Evolutionary conservation across 2,797 vertebrate species (phyloP).

Genomic region (Xenentodon cancila): DNA sequence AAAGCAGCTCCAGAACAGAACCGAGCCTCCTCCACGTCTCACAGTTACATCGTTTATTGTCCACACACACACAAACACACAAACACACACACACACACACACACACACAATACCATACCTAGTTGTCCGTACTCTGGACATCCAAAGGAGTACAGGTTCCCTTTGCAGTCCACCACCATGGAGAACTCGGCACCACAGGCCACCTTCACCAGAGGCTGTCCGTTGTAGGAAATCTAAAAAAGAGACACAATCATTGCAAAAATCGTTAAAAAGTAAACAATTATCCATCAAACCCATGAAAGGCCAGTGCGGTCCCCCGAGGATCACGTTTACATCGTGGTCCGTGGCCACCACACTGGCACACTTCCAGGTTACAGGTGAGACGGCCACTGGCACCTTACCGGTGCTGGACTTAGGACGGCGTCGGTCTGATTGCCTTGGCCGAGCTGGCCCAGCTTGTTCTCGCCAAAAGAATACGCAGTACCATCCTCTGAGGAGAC

Average conservation of each 20-base stretch:
- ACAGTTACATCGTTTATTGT: too few species aligned
- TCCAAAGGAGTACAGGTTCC: conserved; percentile 96
- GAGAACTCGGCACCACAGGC: conserved; percentile 96
- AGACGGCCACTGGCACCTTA: conserved; percentile 53
- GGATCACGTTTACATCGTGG: too few species aligned
- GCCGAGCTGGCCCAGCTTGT: conserved; percentile 95
- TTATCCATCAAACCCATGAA: too few species aligned
- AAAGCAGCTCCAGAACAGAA: too few species aligned
- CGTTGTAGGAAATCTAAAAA: conserved; percentile 93
- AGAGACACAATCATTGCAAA: not conserved
- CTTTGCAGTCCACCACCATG: conserved; percentile 98
- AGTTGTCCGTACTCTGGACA: conserved; percentile 96
- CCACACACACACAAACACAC: not conserved
- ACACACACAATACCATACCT: conserved; percentile 74
- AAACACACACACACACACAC: not conserved
- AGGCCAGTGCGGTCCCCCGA: too few species aligned
- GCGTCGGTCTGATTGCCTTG: conserved; percentile 96
- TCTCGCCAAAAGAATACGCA: conserved; percentile 93
- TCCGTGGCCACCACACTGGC: too few species aligned
- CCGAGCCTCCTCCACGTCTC: too few species aligned
- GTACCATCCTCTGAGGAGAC: conserved; percentile 86
- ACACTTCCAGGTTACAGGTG: not conserved
- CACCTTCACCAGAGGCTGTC: conserved; percentile 94
- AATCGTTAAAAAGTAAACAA: too few species aligned
- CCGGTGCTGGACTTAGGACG: conserved; percentile 89